phyloP scores from a whole-genome alignment of 2,797 vertebrate genomes.

The Fringilla coelebs region DNA sequence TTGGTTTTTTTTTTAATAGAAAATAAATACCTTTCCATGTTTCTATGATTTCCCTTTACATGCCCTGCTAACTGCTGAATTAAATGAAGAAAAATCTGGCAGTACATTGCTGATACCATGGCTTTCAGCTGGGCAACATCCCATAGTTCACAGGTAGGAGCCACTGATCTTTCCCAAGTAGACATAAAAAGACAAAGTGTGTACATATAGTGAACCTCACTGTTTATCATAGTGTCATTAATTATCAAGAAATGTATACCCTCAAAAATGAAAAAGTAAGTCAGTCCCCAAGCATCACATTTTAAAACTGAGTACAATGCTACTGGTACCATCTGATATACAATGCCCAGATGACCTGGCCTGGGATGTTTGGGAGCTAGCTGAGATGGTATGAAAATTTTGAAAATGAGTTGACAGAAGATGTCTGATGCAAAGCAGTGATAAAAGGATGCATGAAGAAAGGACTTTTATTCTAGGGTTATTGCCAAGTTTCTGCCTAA shows the following conservation, averaged over 20 bases:
- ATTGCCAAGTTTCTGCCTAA: background rate
- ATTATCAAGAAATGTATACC: slow-evolving; percentile 2
- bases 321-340: background rate
- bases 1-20: slow-evolving; percentile 24
- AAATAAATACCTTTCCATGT: slow-evolving; percentile 16
- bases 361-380: background rate
- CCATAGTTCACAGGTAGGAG: background rate
- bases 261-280: background rate
- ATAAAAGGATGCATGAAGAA: background rate
- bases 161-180: slow-evolving; percentile 20
- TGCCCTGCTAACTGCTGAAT: slow-evolving; percentile 54
- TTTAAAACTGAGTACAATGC: slow-evolving; percentile 5
- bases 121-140: slow-evolving; percentile 48
- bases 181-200: slow-evolving; percentile 40
- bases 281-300: background rate
- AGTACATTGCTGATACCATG: slow-evolving; percentile 13
- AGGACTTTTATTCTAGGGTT: background rate
- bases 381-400: background rate
- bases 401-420: background rate
- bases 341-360: background rate
- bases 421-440: slow-evolving; percentile 8
- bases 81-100: slow-evolving; percentile 17
- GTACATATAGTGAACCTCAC: slow-evolving; percentile 17
- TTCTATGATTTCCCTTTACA: slow-evolving; percentile 15
- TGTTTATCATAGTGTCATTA: slow-evolving; percentile 48